A percentile compares a stretch with the other conserved stretches of the same genome.
Evolutionary conservation across 2,797 vertebrate genomes (phyloP).

Genomic region (Xenopus petersii): DNA sequence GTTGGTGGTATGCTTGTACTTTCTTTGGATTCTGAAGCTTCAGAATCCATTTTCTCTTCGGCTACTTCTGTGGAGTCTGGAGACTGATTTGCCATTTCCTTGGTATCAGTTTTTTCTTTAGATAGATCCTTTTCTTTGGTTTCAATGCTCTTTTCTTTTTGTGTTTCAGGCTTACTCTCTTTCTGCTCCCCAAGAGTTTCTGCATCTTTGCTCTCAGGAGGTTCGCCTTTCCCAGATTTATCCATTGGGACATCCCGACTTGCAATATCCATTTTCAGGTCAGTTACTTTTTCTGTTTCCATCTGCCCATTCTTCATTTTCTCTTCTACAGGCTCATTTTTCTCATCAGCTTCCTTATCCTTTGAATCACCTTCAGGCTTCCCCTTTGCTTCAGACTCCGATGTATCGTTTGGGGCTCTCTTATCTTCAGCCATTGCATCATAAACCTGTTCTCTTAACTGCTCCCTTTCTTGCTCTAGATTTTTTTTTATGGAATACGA

Average conservation of each 20-base stretch:
- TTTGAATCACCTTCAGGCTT: slow-evolving; percentile 1
- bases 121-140: slow-evolving; percentile 20
- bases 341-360: background rate
- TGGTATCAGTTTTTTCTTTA: slow-evolving; percentile 20
- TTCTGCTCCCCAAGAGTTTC: background rate
- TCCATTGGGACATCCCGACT: slow-evolving; percentile 2
- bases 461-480: slow-evolving; percentile 89
- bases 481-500: slow-evolving; percentile 68
- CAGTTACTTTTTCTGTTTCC: background rate
- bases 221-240: slow-evolving; percentile 28
- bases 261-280: slow-evolving; percentile 39
- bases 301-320: background rate
- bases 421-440: slow-evolving; percentile 86
- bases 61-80: slow-evolving; percentile 49
- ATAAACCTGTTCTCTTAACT: slow-evolving; percentile 93
- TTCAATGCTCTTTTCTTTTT: slow-evolving; percentile 1
- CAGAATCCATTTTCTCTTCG: slow-evolving; percentile 53
- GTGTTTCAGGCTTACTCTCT: background rate
- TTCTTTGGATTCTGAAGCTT: slow-evolving; percentile 13
- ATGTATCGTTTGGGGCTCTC: slow-evolving; percentile 48
- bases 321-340: background rate
- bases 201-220: background rate
- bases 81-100: background rate
- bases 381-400: slow-evolving; percentile 3
- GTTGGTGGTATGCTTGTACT: background rate